Conservation (phyloP, 2,888 invertebrate genomes). For the Ormyrus nitidulus region DNA sequence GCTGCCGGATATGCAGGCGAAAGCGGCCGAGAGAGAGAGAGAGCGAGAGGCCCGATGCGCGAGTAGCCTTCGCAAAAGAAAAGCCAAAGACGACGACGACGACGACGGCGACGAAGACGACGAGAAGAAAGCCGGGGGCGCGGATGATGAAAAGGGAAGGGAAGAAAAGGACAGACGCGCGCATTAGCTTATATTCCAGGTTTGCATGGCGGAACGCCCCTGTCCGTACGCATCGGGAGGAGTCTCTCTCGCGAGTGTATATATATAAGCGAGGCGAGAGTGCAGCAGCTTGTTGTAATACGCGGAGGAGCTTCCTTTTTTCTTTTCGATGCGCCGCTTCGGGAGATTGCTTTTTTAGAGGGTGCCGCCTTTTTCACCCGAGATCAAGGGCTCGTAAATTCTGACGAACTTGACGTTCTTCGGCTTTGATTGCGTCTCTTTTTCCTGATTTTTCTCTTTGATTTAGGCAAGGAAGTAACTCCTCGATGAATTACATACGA, state of each 20-base stretch:
- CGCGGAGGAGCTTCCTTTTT: neutral
- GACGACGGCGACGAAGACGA: constrained; percentile 22
- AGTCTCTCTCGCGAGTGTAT: constrained; percentile 39
- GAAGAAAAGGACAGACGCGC: constrained; percentile 53
- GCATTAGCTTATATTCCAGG: constrained; percentile 71
- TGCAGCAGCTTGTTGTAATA: constrained; percentile 3
- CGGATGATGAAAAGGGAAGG: constrained; percentile 52
- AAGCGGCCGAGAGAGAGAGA: constrained; percentile 25
- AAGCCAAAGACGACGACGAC: neutral
- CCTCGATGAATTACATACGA: too few relatives aligned
- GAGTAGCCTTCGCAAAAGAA: constrained; percentile 2
- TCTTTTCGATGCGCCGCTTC: neutral
- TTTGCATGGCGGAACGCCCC: constrained; percentile 75
- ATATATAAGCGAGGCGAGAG: constrained; percentile 45
- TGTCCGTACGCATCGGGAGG: constrained; percentile 62
- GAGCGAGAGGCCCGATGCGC: constrained; percentile 9
- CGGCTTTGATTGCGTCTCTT: too few relatives aligned
- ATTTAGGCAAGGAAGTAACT: too few relatives aligned
- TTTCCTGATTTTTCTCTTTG: too few relatives aligned
- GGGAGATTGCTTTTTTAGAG: too few relatives aligned
- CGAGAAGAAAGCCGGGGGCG: constrained; percentile 24
- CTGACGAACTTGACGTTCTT: too few relatives aligned
- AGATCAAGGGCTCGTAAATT: too few relatives aligned
- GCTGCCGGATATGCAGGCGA: neutral
- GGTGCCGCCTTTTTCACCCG: too few relatives aligned